These are phyloP conservation scores for Martes martes DNA, from an alignment of 2,113 vertebrate species.

Conservation along the genomic window DNA sequence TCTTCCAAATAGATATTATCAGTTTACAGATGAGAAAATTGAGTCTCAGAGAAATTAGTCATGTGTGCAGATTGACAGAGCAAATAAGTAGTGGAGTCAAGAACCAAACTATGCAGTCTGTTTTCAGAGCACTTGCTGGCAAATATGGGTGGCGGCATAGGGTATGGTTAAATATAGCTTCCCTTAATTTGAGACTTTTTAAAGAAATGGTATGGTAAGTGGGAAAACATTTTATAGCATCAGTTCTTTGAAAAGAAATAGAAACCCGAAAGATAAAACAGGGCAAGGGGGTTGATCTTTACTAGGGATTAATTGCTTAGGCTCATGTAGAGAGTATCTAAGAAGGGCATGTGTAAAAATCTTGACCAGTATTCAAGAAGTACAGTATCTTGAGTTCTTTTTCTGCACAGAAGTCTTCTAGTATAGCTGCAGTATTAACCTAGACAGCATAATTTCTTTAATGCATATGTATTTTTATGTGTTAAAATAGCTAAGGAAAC, in stretches of 20 bases:
- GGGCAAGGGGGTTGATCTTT: neutral
- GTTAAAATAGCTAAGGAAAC: neutral
- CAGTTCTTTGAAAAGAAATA: neutral
- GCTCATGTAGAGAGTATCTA: neutral
- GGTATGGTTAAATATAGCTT: neutral
- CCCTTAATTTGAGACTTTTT: neutral
- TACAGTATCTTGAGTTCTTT: neutral
- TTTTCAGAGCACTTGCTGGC: neutral
- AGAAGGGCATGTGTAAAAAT: neutral
- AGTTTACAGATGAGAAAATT: neutral
- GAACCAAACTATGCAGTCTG: neutral
- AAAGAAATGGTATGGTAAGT: neutral
- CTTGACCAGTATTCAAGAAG: neutral
- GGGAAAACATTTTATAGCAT: neutral
- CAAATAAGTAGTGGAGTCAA: neutral
- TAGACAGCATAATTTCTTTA: neutral
- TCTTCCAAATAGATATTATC: neutral
- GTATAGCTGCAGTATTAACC: neutral
- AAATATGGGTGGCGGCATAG: neutral
- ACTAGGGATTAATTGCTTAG: neutral
- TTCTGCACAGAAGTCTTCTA: neutral
- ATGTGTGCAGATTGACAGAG: neutral
- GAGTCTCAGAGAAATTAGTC: neutral
- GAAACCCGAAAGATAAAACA: neutral
- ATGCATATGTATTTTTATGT: neutral